Conservation (phyloP, 1,140 invertebrate species). For the Apis laboriosa region DNA sequence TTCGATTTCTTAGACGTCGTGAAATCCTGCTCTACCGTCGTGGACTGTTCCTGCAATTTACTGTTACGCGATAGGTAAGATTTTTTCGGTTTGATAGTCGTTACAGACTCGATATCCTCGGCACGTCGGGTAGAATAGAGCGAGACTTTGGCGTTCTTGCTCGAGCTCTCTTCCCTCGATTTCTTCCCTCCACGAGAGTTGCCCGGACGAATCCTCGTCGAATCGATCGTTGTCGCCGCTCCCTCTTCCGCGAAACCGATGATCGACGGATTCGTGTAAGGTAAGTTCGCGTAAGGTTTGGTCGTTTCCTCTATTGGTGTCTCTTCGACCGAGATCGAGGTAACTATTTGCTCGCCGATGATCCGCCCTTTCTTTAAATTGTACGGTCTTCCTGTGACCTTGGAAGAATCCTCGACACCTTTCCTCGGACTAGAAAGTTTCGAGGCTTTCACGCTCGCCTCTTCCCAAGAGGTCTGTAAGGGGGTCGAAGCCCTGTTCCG, state of each 20-base stretch:
- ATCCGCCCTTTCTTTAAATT: conserved; percentile 38
- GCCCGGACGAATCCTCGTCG: conserved; percentile 46
- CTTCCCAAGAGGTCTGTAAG: not conserved
- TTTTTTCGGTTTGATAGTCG: conserved; percentile 32
- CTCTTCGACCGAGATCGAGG: conserved; percentile 35
- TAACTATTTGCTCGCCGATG: conserved; percentile 40
- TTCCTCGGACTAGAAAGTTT: conserved; percentile 25
- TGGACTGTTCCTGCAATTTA: not conserved
- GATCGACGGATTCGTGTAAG: not conserved
- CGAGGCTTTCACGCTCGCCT: conserved; percentile 10
- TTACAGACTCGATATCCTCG: not conserved
- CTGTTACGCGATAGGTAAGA: not conserved
- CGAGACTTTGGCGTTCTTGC: conserved; percentile 1
- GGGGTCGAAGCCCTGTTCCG: conserved; percentile 1
- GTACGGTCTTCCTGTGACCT: conserved; percentile 1
- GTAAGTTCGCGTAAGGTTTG: not conserved
- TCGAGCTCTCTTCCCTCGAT: conserved; percentile 43
- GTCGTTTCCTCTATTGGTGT: conserved; percentile 9
- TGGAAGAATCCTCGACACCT: conserved; percentile 2
- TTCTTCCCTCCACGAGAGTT: conserved; percentile 26
- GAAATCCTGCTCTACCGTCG: not conserved
- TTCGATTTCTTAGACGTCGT: conserved; percentile 5
- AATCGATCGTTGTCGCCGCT: conserved; percentile 31
- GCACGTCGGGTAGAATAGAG: not conserved
- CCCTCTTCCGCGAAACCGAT: conserved; percentile 25